Evolutionary conservation across 2,888 invertebrate genomes (phyloP).

Genomic region (Dilophus febrilis): DNA sequence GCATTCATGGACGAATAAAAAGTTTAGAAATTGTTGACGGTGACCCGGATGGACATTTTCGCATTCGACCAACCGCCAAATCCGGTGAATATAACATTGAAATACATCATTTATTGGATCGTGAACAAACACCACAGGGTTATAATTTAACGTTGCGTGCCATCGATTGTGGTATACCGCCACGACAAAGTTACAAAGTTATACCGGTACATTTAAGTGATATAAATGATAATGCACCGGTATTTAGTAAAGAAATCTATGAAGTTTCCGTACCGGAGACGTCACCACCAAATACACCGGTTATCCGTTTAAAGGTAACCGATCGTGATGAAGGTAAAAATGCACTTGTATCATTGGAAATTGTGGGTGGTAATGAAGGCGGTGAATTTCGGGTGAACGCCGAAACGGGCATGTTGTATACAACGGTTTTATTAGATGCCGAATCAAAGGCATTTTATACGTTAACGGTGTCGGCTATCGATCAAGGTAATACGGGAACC

Average conservation of each 20-base stretch:
- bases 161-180: conserved; percentile 65
- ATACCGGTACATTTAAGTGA: conserved; percentile 69
- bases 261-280: conserved; percentile 77
- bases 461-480: conserved; percentile 75
- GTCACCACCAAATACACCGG: conserved; percentile 73
- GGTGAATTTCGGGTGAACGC: conserved; percentile 76
- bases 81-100: conserved; percentile 63
- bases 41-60: conserved; percentile 78
- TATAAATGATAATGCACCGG: conserved; percentile 70
- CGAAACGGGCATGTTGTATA: conserved; percentile 77
- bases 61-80: conserved; percentile 45
- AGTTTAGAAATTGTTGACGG: conserved; percentile 73
- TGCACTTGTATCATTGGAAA: conserved; percentile 69
- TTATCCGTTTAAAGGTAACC: conserved; percentile 70
- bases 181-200: conserved; percentile 58
- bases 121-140: conserved; percentile 60
- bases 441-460: conserved; percentile 72
- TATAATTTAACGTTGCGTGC: conserved; percentile 80
- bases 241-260: conserved; percentile 73
- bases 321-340: conserved; percentile 73
- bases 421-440: conserved; percentile 64
- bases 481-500: conserved; percentile 68
- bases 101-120: conserved; percentile 56
- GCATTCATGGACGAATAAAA: conserved; percentile 69
- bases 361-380: conserved; percentile 82